These are phyloP conservation scores for Notechis scutatus DNA, from an alignment of 2,113 vertebrate species.

Conservation along the genomic window DNA sequence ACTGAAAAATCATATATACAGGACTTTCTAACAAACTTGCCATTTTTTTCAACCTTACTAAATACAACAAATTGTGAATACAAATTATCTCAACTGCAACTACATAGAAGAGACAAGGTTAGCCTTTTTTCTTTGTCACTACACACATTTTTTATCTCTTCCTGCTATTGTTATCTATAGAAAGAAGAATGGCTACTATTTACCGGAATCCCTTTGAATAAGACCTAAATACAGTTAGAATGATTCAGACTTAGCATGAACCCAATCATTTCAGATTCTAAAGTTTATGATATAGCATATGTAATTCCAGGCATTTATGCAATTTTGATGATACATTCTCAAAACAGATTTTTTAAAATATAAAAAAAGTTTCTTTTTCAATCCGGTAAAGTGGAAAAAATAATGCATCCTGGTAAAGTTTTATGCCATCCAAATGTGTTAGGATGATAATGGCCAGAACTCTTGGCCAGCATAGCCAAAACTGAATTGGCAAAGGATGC, in stretches of 20 bases:
- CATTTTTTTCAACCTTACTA: neutral
- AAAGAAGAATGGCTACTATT: neutral
- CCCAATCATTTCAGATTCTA: neutral
- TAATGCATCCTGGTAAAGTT: neutral
- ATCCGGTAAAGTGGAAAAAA: neutral
- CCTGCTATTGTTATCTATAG: neutral
- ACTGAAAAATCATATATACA: neutral
- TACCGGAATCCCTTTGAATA: neutral
- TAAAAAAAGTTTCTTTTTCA: neutral
- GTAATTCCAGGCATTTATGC: neutral
- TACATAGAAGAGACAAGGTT: neutral
- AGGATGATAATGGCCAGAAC: neutral
- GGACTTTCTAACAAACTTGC: neutral
- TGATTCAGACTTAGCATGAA: neutral
- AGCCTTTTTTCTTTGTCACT: neutral
- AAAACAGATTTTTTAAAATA: neutral
- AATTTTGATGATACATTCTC: neutral
- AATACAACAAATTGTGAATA: neutral
- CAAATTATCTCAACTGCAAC: neutral
- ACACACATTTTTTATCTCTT: neutral
- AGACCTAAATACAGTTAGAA: neutral
- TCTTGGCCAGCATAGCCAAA: neutral
- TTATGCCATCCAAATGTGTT: neutral
- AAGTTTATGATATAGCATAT: neutral
- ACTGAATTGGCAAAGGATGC: neutral